Evolutionary conservation across 2,888 invertebrate genomes (phyloP), one percentile per base, ranked within the genome.

Genomic region (Oscheius sp.): DNA sequence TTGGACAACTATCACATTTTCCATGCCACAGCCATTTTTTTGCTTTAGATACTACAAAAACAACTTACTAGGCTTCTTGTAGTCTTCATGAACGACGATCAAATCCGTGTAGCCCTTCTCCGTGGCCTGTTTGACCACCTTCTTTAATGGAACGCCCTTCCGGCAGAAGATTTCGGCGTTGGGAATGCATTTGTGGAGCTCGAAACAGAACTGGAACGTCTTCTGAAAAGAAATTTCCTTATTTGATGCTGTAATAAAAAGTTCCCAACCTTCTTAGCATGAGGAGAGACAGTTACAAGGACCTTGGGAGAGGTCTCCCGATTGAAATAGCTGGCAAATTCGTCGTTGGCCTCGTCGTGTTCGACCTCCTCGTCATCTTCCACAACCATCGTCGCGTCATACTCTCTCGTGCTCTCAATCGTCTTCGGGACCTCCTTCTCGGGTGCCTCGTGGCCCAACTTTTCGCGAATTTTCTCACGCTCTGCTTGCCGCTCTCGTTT

Each of bases 231-330:
- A 42, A 71, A 29, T 71, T 50, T 35, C 11, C n/a, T 7, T 5
- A 47, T 60, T 21, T 71, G 21, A 21, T 21, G 21, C 21, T 21
- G 21, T 21, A 21, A 21, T 21, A 42, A 42, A 50, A 33, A n/a
- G 71, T 42, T 66, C 73, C 86, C 88, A 87, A 92, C 92, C 81
- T 90, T 89, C 85, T 94, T 93, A 0, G 97, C 96, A 91, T 96
- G 95, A 89, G 96, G 96, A 0, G 94, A 93, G 84, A 94, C 96
- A 10, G 97, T 97, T 70, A 99, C 95, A n/a, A 99, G 91, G 37
- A 99, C 94, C 92, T 96, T 97, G 0, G 98, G 98, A 83, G 94
- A 94, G 85, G 94, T 95, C 5, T 93, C 92, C 78, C 94, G 93
- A 82, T 93, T 93, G 89, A 95, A 97, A 90, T 95, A 97, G 32